These are phyloP conservation scores for Dipodomys ordii DNA, from an alignment of 2,113 vertebrate species.

Conservation along the genomic window DNA sequence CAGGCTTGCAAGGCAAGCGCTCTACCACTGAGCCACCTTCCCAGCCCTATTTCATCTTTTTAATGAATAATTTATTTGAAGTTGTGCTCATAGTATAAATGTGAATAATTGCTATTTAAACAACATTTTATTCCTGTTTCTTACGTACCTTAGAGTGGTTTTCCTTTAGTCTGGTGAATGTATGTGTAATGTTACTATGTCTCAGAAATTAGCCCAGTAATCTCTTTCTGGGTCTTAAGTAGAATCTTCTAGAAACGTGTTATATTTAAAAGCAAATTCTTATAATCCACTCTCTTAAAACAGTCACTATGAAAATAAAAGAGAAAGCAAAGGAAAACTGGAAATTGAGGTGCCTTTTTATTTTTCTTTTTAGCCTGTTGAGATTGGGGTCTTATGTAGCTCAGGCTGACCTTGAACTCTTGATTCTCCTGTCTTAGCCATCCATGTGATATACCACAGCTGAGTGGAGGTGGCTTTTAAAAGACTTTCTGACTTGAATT, in stretches of 20 bases:
- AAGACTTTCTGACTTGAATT: constrained; percentile 24
- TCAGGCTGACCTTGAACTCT: no score
- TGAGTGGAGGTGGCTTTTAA: background rate
- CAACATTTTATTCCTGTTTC: background rate
- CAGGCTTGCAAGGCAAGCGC: no score
- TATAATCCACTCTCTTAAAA: constrained; percentile 14
- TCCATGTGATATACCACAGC: no score
- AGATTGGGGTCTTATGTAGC: no score
- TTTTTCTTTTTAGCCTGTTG: no score
- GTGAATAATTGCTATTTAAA: background rate
- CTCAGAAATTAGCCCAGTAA: background rate
- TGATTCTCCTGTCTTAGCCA: no score
- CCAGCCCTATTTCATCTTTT: no score
- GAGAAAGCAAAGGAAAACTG: background rate
- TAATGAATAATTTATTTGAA: constrained; percentile 17
- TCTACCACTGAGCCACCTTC: no score
- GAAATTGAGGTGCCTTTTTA: background rate
- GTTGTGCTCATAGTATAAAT: background rate
- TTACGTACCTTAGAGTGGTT: background rate
- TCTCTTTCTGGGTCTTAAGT: constrained; percentile 8
- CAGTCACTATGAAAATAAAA: background rate
- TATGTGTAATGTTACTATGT: background rate
- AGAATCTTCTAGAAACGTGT: background rate
- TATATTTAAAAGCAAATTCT: constrained; percentile 22
- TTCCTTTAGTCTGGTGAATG: constrained; percentile 25